Evolutionary conservation across 2,797 vertebrate genomes (phyloP).

Genomic region (Hybognathus amarus): DNA sequence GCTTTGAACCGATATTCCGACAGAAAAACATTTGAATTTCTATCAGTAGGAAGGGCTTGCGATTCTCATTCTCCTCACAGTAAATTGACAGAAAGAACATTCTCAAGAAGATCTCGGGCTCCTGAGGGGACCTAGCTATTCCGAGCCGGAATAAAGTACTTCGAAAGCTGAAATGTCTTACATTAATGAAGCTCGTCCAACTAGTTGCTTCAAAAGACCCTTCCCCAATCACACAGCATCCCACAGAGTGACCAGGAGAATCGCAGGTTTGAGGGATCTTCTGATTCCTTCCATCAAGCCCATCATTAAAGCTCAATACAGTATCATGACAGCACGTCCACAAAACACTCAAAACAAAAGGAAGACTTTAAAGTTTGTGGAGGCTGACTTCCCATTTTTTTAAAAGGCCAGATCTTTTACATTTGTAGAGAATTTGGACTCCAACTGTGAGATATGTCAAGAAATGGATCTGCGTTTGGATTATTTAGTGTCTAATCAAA

Average conservation of each 20-base stretch:
- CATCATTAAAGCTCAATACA: conserved; percentile 81
- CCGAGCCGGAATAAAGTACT: conserved; percentile 75
- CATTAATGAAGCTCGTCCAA: conserved; percentile 83
- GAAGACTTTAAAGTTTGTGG: conserved; percentile 61
- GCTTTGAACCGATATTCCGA: conserved; percentile 54
- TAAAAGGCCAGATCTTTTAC: conserved; percentile 58
- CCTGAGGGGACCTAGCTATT: conserved; percentile 70
- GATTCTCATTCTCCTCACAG: conserved; percentile 60
- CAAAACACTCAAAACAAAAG: conserved; percentile 67
- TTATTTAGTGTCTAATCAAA: conserved; percentile 56
- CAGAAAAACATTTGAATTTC: conserved; percentile 61
- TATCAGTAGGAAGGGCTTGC: conserved; percentile 59
- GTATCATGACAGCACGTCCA: conserved; percentile 68
- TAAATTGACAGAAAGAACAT: conserved; percentile 71
- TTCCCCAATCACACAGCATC: conserved; percentile 78
- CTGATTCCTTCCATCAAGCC: conserved; percentile 80
- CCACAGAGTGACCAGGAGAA: conserved; percentile 72
- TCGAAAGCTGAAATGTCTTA: conserved; percentile 82
- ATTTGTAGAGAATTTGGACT: conserved; percentile 58
- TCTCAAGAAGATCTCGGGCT: conserved; percentile 72
- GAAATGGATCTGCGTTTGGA: conserved; percentile 53
- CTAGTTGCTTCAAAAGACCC: conserved; percentile 82
- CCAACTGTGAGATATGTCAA: conserved; percentile 56
- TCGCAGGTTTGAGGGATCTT: conserved; percentile 71
- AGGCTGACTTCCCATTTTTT: conserved; percentile 51